A percentile compares a stretch with the other conserved stretches of the same genome.
Evolutionary conservation across 1,140 invertebrate species (phyloP).

Genomic region (Ectropis grisescens): DNA sequence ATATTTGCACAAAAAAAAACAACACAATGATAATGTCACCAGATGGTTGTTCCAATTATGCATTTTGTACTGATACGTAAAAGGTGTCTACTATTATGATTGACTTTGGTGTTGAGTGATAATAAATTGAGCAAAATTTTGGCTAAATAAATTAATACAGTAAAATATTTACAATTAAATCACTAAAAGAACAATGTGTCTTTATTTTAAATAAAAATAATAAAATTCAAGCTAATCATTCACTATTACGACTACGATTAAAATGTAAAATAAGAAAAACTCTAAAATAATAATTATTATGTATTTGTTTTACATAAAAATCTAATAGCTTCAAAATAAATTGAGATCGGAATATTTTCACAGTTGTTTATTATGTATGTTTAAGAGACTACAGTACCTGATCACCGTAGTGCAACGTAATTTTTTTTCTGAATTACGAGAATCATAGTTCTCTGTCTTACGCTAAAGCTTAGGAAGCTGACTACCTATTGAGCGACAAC

Average conservation of each 20-base stretch:
- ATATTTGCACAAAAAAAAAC: too few relatives aligned
- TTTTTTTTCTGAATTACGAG: not conserved
- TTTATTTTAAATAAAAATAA: constrained; percentile 46
- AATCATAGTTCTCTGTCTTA: too few relatives aligned
- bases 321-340: constrained; percentile 61
- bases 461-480: too few relatives aligned
- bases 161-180: constrained; percentile 47
- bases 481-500: too few relatives aligned
- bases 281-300: constrained; percentile 28
- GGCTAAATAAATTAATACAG: constrained; percentile 56
- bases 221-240: constrained; percentile 25
- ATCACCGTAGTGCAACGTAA: not conserved
- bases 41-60: constrained; percentile 7
- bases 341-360: constrained; percentile 55
- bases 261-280: constrained; percentile 37
- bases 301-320: constrained; percentile 17
- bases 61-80: constrained; percentile 60
- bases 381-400: constrained; percentile 25
- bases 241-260: too few relatives aligned
- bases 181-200: constrained; percentile 50
- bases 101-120: constrained; percentile 67
- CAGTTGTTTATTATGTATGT: constrained; percentile 34
- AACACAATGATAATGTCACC: too few relatives aligned
- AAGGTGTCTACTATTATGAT: constrained; percentile 57
- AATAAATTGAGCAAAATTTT: constrained; percentile 67